These are phyloP conservation scores for Listronotus bonariensis DNA, from an alignment of 1,140 invertebrate species.

Conservation along the genomic window DNA sequence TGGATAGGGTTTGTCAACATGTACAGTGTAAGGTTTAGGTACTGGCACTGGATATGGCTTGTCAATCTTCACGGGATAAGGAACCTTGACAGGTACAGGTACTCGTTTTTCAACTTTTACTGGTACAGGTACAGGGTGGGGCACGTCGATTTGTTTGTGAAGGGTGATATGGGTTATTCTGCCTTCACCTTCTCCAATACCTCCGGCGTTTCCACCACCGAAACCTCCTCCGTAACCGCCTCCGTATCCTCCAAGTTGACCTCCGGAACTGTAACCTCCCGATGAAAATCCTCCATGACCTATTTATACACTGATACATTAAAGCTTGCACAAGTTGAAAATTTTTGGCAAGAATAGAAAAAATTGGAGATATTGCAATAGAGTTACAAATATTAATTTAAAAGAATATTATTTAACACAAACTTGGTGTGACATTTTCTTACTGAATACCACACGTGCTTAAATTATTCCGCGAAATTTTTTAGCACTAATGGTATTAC, in stretches of 20 bases:
- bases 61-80: conserved; percentile 50
- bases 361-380: too few species aligned
- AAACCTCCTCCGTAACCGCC: conserved; percentile 21
- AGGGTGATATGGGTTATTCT: conserved; percentile 46
- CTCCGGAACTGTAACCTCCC: conserved; percentile 22
- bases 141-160: conserved; percentile 44
- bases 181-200: conserved; percentile 26
- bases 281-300: conserved; percentile 23
- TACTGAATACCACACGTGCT: too few species aligned
- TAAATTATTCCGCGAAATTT: too few species aligned
- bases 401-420: too few species aligned
- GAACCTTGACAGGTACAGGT: conserved; percentile 49
- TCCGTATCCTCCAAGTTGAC: conserved; percentile 30
- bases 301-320: too few species aligned
- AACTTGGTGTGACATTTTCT: too few species aligned
- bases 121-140: conserved; percentile 52
- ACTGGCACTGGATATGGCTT: conserved; percentile 50
- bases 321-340: too few species aligned
- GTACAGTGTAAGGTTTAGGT: conserved; percentile 51
- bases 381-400: too few species aligned
- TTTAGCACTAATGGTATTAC: too few species aligned
- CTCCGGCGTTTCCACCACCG: conserved; percentile 22
- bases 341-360: too few species aligned
- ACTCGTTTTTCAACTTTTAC: conserved; percentile 52
- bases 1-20: conserved; percentile 60